phyloP scores from a whole-genome alignment of 1,140 invertebrate genomes.

The Formica selysi region DNA sequence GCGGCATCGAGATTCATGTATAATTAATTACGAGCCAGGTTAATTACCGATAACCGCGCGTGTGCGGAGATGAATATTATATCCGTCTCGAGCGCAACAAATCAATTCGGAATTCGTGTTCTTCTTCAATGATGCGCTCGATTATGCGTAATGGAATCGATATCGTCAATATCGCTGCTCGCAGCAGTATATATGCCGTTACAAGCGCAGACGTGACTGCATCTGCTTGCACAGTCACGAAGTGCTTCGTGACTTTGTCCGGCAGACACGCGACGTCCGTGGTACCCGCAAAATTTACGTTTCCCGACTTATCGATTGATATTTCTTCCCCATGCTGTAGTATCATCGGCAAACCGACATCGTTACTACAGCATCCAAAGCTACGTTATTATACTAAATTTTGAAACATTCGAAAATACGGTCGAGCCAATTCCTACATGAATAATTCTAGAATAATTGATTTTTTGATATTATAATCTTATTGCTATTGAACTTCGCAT shows the following conservation, averaged over 20 bases:
- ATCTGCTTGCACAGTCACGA: constrained; percentile 51
- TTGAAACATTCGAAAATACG: neutral
- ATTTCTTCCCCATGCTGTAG: constrained; percentile 12
- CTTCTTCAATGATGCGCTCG: constrained; percentile 40
- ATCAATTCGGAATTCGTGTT: neutral
- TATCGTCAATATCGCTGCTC: constrained; percentile 31
- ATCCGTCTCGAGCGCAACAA: neutral
- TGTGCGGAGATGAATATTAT: constrained; percentile 24
- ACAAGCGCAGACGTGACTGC: constrained; percentile 45
- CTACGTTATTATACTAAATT: neutral
- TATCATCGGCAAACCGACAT: neutral
- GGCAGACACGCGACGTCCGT: neutral
- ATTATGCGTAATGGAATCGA: constrained; percentile 55
- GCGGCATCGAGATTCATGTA: constrained; percentile 13
- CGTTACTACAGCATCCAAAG: neutral
- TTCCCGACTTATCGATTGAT: constrained; percentile 34
- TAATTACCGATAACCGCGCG: constrained; percentile 27
- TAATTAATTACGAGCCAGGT: constrained; percentile 38
- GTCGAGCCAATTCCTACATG: neutral
- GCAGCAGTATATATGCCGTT: constrained; percentile 1
- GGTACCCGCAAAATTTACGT: constrained; percentile 30
- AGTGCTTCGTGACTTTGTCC: constrained; percentile 46
- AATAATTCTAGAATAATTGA: neutral
- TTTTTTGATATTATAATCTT: neutral
- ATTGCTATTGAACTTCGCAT: neutral